These are phyloP conservation scores for Triops longicaudatus DNA, from an alignment of 1,140 invertebrate species.

Conservation along the genomic window DNA sequence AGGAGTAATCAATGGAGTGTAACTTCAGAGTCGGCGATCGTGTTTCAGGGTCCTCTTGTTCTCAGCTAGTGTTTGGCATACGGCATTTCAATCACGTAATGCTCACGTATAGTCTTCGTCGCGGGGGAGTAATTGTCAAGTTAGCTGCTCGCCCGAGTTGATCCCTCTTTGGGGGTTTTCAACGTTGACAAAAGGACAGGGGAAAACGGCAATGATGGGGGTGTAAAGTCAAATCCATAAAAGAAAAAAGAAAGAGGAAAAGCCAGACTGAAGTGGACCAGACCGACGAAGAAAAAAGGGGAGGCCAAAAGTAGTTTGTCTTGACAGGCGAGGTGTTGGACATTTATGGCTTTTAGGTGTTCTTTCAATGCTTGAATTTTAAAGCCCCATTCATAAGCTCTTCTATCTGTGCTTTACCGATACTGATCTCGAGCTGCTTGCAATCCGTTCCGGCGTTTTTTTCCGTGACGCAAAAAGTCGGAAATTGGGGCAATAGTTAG, in stretches of 20 bases:
- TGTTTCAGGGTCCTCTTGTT: neutral
- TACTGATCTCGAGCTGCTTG: neutral
- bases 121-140: slow-evolving; percentile 14
- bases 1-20: neutral
- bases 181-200: neutral
- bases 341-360: neutral
- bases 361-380: neutral
- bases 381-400: neutral
- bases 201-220: slow-evolving; percentile 12
- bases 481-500: neutral
- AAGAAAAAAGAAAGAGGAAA: neutral
- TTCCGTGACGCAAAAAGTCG: neutral
- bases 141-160: neutral
- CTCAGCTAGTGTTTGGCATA: neutral
- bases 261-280: neutral
- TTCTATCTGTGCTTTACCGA: neutral
- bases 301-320: neutral
- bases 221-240: neutral
- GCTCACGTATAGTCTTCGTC: neutral
- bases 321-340: slow-evolving; percentile 9
- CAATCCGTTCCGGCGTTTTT: neutral
- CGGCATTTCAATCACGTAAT: neutral
- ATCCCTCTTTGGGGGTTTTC: neutral
- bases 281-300: neutral
- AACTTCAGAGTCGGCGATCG: neutral